Conservation (phyloP, 2,797 vertebrate species). For the Clamator glandarius region DNA sequence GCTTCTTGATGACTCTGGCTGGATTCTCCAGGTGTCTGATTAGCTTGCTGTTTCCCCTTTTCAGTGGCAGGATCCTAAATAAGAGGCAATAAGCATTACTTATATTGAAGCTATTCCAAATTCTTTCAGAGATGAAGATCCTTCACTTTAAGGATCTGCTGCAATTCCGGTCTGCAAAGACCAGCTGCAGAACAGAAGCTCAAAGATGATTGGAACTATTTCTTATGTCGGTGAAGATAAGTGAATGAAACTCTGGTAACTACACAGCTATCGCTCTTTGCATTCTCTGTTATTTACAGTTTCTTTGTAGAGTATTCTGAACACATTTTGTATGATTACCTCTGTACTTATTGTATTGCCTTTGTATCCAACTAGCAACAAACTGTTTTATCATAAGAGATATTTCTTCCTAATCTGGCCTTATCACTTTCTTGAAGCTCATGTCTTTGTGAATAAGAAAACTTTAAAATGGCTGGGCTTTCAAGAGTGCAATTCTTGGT, state of each 20-base stretch:
- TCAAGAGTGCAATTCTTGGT: not conserved
- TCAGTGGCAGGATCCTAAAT: constrained; percentile 43
- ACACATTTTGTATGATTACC: not conserved
- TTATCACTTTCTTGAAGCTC: not conserved
- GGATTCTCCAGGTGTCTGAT: not conserved
- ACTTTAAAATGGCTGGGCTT: not conserved
- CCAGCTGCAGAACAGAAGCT: not conserved
- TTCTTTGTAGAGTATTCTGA: not conserved
- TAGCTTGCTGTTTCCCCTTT: not conserved
- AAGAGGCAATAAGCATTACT: not conserved
- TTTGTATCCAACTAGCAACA: not conserved
- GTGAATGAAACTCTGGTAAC: not conserved
- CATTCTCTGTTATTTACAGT: not conserved
- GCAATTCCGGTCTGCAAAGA: not conserved
- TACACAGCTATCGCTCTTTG: not conserved
- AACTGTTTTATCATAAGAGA: not conserved
- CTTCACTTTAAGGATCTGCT: not conserved
- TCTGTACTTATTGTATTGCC: not conserved
- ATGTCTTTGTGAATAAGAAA: not conserved
- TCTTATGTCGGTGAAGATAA: not conserved
- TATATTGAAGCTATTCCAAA: not conserved
- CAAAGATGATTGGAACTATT: not conserved
- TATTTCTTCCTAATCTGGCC: not conserved
- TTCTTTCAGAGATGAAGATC: not conserved
- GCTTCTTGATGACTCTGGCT: not conserved